Percentiles rank a stretch among this genome's conserved stretches.
phyloP scores from a whole-genome alignment of 2,113 vertebrate species.

The Pterocles gutturalis region DNA sequence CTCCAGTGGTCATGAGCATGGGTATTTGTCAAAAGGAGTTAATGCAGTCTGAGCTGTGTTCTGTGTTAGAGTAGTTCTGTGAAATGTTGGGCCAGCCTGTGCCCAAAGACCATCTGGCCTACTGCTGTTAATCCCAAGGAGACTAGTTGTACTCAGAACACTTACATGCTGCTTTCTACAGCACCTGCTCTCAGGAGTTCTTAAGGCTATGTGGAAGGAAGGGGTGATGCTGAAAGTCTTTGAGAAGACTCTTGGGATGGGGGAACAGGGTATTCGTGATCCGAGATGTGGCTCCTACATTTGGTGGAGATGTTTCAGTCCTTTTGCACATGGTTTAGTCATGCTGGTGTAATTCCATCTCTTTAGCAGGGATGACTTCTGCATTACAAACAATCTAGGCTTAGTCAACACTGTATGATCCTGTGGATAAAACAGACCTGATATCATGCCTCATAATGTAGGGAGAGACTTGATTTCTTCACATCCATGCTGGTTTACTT shows the following conservation, averaged over 20 bases:
- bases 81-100: background rate
- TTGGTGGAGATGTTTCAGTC: background rate
- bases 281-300: background rate
- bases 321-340: background rate
- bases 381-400: background rate
- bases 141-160: background rate
- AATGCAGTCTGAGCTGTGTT: background rate
- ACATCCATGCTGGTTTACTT: background rate
- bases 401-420: slow-evolving; percentile 2
- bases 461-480: background rate
- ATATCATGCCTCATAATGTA: background rate
- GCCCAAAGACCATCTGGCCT: background rate
- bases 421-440: background rate
- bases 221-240: background rate
- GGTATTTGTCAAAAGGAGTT: background rate
- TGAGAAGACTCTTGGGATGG: background rate
- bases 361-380: background rate
- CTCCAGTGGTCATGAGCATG: background rate
- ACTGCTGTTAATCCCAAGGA: background rate
- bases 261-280: background rate
- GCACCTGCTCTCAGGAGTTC: background rate
- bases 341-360: background rate
- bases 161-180: background rate
- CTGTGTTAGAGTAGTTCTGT: background rate
- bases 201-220: background rate